A percentile compares a stretch with the other conserved stretches of the same genome.
Evolutionary conservation across 1,140 invertebrate genomes (phyloP).

Genomic region (Drosophila leontia): DNA sequence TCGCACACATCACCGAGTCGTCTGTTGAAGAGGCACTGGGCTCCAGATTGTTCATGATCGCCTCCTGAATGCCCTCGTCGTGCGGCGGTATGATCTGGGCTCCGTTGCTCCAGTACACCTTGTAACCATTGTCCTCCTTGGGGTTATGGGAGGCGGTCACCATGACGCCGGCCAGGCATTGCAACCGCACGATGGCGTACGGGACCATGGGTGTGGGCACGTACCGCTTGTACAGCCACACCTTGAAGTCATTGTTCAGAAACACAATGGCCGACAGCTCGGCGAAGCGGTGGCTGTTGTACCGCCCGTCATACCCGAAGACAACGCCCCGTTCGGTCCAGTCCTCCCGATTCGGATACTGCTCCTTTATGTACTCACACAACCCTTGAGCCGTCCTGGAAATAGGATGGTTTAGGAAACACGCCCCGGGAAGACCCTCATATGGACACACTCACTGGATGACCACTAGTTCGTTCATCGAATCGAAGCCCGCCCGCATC

Average conservation of each 20-base stretch:
- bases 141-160: constrained; percentile 99
- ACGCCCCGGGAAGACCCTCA: background rate
- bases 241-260: constrained; percentile 90
- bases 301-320: constrained; percentile 97
- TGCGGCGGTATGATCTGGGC: constrained; percentile 98
- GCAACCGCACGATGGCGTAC: constrained; percentile 90
- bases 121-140: constrained; percentile 99
- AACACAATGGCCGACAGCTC: constrained; percentile 95
- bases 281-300: constrained; percentile 98
- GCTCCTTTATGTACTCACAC: constrained; percentile 90
- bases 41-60: constrained; percentile 92
- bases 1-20: constrained; percentile 27
- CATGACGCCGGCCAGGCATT: constrained; percentile 94
- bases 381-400: constrained; percentile 94
- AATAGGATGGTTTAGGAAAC: background rate
- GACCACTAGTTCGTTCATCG: constrained; percentile 99
- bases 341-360: constrained; percentile 82
- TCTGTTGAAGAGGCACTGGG: constrained; percentile 69
- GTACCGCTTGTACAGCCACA: constrained; percentile 93
- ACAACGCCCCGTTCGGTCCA: constrained; percentile 90
- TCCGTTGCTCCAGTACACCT: constrained; percentile 98
- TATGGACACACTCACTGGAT: constrained; percentile 88
- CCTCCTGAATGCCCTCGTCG: constrained; percentile 94
- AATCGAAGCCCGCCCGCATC: constrained; percentile 96
- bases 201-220: constrained; percentile 98